A percentile compares a stretch with the other conserved stretches of the same genome.
Conservation (phyloP, 2,797 vertebrate genomes). For the Oophaga sylvatica region DNA sequence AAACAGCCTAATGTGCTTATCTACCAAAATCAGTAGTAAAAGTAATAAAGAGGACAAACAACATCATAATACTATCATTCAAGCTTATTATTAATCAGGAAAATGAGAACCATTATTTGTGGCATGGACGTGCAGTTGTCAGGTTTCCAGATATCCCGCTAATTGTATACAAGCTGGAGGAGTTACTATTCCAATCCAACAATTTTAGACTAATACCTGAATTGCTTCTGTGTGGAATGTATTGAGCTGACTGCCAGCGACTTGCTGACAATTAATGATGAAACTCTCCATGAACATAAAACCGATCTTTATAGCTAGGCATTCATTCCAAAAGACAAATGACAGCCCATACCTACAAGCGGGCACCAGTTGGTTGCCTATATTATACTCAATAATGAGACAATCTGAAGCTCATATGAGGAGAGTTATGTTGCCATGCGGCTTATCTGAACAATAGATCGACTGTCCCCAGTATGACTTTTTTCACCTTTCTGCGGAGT, state of each 20-base stretch:
- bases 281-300: conserved; percentile 15
- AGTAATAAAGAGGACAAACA: not conserved
- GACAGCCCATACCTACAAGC: conserved; percentile 30
- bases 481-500: conserved; percentile 56
- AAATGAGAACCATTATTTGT: conserved; percentile 11
- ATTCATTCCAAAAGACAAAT: conserved; percentile 38
- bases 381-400: conserved; percentile 29
- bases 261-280: conserved; percentile 8
- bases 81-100: conserved; percentile 7
- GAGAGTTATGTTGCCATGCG: conserved; percentile 14
- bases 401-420: conserved; percentile 45
- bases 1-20: not conserved
- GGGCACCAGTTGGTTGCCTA: conserved; percentile 38
- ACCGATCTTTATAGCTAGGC: conserved; percentile 15
- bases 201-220: conserved; percentile 14
- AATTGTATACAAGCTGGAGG: not conserved
- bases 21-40: conserved; percentile 4
- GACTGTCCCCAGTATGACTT: conserved; percentile 52
- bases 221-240: not conserved
- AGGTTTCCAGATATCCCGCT: not conserved
- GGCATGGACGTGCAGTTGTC: not conserved
- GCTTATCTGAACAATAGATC: conserved; percentile 60
- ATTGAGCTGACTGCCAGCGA: conserved; percentile 15
- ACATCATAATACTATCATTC: conserved; percentile 19
- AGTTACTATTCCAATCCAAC: conserved; percentile 6